Percentiles rank a stretch among this genome's conserved stretches.
phyloP scores from a whole-genome alignment of 2,888 invertebrate genomes.

The Chloromyia formosa region DNA sequence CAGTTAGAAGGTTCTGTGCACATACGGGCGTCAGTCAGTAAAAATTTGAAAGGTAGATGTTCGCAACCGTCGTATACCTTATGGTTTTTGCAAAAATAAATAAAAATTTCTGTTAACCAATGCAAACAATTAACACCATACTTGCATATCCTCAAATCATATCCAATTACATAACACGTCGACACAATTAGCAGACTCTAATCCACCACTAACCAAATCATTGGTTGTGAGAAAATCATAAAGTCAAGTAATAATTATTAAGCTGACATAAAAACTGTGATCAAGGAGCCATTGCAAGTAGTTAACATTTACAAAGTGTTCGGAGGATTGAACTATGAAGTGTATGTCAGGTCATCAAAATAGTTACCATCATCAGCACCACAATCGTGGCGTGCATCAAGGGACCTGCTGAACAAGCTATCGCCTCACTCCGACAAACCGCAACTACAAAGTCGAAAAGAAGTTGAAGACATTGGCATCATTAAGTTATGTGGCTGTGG shows the following conservation, averaged over 20 bases:
- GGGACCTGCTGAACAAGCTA: neutral
- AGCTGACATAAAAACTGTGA: neutral
- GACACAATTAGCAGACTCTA: too few species aligned
- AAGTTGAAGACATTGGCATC: neutral
- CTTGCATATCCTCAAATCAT: too few species aligned
- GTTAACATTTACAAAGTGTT: conserved; percentile 10
- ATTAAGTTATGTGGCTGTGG: neutral
- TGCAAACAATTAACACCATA: too few species aligned
- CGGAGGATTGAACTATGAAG: neutral
- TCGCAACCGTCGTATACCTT: too few species aligned
- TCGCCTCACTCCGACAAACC: neutral
- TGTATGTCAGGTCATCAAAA: neutral
- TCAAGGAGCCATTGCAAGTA: neutral
- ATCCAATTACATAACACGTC: too few species aligned
- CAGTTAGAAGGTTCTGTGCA: too few species aligned
- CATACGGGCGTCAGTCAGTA: too few species aligned
- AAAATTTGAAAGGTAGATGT: too few species aligned
- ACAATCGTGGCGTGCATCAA: neutral
- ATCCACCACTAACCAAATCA: too few species aligned
- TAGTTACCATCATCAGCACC: neutral
- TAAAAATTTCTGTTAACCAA: too few species aligned
- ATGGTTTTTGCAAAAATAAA: too few species aligned
- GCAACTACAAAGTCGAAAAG: neutral
- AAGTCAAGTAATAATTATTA: neutral
- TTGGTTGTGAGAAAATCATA: too few species aligned